Evolutionary conservation across 2,888 invertebrate species (phyloP).

Genomic region (Phrixothrix hirtus): DNA sequence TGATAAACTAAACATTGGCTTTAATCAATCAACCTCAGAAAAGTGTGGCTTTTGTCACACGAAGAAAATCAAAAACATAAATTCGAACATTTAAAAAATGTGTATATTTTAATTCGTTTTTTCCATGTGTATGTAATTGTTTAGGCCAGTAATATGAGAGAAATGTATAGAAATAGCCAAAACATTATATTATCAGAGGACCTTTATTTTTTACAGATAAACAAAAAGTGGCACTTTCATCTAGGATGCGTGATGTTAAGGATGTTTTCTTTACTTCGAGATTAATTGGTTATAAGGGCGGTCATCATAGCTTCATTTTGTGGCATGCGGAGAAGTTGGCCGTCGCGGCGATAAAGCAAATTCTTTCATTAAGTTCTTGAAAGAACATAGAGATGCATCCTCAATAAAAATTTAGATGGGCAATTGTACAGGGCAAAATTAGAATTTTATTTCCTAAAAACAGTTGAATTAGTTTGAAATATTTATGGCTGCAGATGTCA

Average conservation of each 20-base stretch:
- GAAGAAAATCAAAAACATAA: neutral
- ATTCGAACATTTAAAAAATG: neutral
- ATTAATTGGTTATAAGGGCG: too few relatives aligned
- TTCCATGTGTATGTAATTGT: neutral
- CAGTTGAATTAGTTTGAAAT: neutral
- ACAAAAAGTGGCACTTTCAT: neutral
- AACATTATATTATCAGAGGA: neutral
- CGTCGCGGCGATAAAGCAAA: neutral
- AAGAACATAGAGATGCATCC: neutral
- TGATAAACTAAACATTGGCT: constrained; percentile 1
- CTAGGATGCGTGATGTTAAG: neutral
- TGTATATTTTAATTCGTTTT: neutral
- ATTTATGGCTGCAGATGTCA: constrained; percentile 1
- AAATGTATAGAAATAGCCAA: neutral
- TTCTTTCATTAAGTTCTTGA: neutral
- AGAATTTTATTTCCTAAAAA: neutral
- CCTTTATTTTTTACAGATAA: neutral
- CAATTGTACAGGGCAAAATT: neutral
- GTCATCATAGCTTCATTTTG: neutral
- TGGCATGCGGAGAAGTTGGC: neutral
- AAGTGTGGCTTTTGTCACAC: constrained; percentile 1
- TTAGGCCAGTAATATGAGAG: neutral
- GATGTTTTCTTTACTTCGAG: too few relatives aligned
- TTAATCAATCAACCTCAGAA: too few relatives aligned
- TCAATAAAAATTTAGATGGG: neutral